A percentile compares a stretch with the other conserved stretches of the same genome.
Conservation (phyloP, 2,888 invertebrate species). For the Aphodius granarius region DNA sequence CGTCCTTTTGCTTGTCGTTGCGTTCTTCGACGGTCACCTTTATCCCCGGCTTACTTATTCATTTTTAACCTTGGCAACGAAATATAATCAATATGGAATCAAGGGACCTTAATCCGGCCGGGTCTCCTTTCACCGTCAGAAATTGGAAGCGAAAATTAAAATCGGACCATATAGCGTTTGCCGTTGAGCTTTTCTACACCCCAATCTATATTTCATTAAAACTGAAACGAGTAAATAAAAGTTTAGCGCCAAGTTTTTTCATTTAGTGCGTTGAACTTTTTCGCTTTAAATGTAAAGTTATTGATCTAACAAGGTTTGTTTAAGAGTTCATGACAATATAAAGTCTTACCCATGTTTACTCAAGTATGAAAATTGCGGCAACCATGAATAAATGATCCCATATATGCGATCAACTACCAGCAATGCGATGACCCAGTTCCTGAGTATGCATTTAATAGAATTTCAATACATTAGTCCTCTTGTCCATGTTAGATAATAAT, state of each 20-base stretch:
- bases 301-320: too few relatives aligned
- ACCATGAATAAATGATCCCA: neutral
- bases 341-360: neutral
- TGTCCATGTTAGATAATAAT: too few relatives aligned
- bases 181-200: neutral
- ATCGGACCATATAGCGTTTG: neutral
- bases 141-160: neutral
- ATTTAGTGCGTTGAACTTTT: too few relatives aligned
- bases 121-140: neutral
- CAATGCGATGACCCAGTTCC: neutral
- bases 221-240: neutral
- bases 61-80: neutral
- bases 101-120: neutral
- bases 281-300: too few relatives aligned
- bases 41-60: neutral
- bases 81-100: neutral
- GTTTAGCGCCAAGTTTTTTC: neutral
- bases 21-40: neutral
- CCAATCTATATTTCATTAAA: neutral
- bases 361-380: neutral
- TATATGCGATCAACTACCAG: neutral
- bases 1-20: neutral
- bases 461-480: too few relatives aligned
- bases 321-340: too few relatives aligned
- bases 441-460: neutral